These are phyloP conservation scores for Ochotona princeps DNA, from an alignment of 2,113 vertebrate genomes.

Conservation along the genomic window DNA sequence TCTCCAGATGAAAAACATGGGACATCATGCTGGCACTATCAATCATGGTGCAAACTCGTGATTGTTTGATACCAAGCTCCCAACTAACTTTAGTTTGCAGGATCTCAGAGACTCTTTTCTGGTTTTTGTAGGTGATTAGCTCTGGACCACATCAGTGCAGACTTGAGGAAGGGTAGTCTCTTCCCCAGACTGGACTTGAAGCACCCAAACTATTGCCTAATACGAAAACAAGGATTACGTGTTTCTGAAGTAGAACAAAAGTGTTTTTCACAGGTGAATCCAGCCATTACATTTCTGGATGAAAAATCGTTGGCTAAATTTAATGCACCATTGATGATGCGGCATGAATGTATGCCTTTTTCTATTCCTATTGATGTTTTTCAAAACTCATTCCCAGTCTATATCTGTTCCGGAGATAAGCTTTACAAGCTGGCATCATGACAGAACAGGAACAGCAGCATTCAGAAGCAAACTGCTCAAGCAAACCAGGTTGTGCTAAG, in stretches of 20 bases:
- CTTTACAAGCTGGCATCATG: background rate
- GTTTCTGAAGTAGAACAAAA: slow-evolving; percentile 31
- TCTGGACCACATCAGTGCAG: background rate
- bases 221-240: background rate
- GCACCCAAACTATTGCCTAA: background rate
- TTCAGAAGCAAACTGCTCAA: background rate
- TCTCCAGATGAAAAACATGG: slow-evolving; percentile 66
- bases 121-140: background rate
- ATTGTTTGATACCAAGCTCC: background rate
- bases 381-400: background rate
- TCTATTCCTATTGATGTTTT: background rate
- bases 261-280: background rate
- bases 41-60: slow-evolving; percentile 57
- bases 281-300: background rate
- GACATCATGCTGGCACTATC: slow-evolving; percentile 71
- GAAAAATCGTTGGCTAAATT: background rate
- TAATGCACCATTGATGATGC: background rate
- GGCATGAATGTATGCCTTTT: background rate
- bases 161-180: background rate
- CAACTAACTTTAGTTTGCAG: background rate
- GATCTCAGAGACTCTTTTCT: background rate
- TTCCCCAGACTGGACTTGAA: background rate
- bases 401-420: background rate
- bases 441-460: background rate
- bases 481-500: background rate